phyloP scores from a whole-genome alignment of 2,888 invertebrate species.

The Eupithecia subfuscata region DNA sequence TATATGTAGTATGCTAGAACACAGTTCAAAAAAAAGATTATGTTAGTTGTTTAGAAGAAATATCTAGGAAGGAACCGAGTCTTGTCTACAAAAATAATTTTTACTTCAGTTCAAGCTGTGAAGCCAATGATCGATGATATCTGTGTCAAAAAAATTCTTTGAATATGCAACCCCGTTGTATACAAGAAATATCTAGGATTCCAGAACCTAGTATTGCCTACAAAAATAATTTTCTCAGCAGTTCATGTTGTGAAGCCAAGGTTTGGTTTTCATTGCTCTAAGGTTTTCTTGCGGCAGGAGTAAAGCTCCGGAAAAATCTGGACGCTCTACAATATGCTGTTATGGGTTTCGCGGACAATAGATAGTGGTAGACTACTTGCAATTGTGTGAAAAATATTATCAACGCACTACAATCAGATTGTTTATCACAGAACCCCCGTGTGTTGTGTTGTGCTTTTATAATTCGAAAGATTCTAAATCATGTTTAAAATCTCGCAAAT shows the following conservation, averaged over 20 bases:
- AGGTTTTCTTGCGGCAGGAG: slow-evolving; percentile 21
- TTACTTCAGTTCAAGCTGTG: no score
- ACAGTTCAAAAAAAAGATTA: no score
- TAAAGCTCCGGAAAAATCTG: slow-evolving; percentile 30
- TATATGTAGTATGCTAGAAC: no score
- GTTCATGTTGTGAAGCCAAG: not conserved
- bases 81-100: no score
- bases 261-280: slow-evolving; percentile 2
- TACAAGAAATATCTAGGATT: no score
- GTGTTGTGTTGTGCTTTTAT: not conserved
- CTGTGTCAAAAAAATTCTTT: no score
- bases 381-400: slow-evolving; percentile 23
- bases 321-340: slow-evolving; percentile 34
- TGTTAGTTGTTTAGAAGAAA: no score
- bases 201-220: not conserved
- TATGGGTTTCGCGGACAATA: slow-evolving; percentile 31
- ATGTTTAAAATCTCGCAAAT: not conserved
- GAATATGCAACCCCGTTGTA: no score
- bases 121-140: no score
- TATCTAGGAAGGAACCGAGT: no score
- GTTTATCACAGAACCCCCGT: slow-evolving; percentile 5
- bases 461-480: no score
- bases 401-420: slow-evolving; percentile 2
- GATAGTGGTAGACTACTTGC: slow-evolving; percentile 8
- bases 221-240: not conserved